phyloP scores from a whole-genome alignment of 2,797 vertebrate species.

The Chrosomus eos region DNA sequence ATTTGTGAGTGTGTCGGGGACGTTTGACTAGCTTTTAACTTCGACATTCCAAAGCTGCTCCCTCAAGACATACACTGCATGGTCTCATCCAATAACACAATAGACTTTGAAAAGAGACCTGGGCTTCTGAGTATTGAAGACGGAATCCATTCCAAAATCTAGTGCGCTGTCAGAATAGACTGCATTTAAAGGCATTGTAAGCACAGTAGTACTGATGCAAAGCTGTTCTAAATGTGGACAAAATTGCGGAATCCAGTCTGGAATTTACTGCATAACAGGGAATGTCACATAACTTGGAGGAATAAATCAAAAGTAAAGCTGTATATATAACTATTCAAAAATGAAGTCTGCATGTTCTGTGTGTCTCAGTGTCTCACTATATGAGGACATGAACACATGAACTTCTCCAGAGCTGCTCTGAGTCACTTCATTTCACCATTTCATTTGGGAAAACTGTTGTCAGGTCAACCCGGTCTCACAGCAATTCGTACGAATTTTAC shows the following conservation, averaged over 20 bases:
- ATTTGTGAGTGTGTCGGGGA: constrained; percentile 71
- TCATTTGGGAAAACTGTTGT: neutral
- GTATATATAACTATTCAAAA: neutral
- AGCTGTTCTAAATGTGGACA: neutral
- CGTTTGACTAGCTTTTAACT: constrained; percentile 73
- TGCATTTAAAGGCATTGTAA: neutral
- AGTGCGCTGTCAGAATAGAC: constrained; percentile 1
- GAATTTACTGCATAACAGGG: neutral
- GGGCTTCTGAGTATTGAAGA: constrained; percentile 17
- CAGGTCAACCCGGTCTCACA: no score
- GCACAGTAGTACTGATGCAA: no score
- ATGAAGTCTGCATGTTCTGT: neutral
- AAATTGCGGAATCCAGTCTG: neutral
- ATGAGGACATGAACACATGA: neutral
- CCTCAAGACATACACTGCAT: constrained; percentile 61
- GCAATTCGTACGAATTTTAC: no score
- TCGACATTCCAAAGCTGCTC: constrained; percentile 56
- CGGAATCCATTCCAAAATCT: constrained; percentile 1
- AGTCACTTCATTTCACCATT: neutral
- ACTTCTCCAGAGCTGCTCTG: neutral
- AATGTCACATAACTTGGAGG: neutral
- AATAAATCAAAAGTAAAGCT: neutral
- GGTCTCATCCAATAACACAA: constrained; percentile 18
- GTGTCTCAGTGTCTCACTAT: neutral
- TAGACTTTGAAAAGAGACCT: constrained; percentile 26